Evolutionary conservation across 1,140 invertebrate species (phyloP), one percentile per base, ranked within the genome.

Genomic region (Armadillidium nasatum): DNA sequence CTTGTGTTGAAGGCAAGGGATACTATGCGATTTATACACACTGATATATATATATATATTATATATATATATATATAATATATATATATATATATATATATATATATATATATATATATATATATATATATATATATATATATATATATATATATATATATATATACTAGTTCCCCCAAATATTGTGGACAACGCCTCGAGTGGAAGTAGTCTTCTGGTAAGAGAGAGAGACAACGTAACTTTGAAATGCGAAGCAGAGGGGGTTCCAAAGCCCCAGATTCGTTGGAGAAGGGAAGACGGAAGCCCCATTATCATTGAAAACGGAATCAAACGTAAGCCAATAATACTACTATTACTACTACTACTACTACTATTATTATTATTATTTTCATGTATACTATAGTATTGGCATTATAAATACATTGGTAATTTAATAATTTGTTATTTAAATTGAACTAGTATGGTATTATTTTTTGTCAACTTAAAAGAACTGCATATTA

Each of bases 201-300:
- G 73, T 54, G 54, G 54, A 11, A 75, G 54, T 22, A 67, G 73
- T 67, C 73, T 75, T 10, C 43, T 75, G 23, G 54, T 68, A 44
- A 66, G 69, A 44, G 73, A 67, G 60, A 60, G 73, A 10, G 73
- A 75, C 73, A 96, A 96, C 84, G 91, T 95, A 71, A 95, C 92
- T 54, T 88, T 96, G 79, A 91, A 91, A 0, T 95, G 94, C 84
- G 94, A 94, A 0, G 86, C 86, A 9, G 91, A 94, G 82, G 94
- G 94, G 45, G 93, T 94, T 85, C 94, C 94, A 0, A 87, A 88
- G 4, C 94, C 94, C 1, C 93, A 92, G 85, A 90, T 96, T 67
- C 93, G 91, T 87, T 96, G 94, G 94, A 88, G 93, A 79, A 87
- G 94, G 45, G 94, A 96, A 83, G 94, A 96, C 84, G 91, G 93